Percentiles rank a stretch among this genome's conserved stretches.
Conservation (phyloP, 2,888 invertebrate species). For the Drosophila villosipedis region DNA sequence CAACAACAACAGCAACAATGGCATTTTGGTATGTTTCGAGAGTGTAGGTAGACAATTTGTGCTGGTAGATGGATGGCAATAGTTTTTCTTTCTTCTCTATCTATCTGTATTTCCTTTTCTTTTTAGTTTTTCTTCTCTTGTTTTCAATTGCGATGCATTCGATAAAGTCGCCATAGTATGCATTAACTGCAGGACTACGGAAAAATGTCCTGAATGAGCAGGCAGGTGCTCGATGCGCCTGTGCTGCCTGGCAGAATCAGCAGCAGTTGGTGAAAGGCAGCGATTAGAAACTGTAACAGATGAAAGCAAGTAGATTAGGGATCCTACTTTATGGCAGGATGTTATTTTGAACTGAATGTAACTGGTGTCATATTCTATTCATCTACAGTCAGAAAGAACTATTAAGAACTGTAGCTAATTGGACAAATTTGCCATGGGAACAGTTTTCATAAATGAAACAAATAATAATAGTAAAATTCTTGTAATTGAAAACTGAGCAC, state of each 20-base stretch:
- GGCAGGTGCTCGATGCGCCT: constrained; percentile 30
- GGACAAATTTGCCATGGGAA: constrained; percentile 1
- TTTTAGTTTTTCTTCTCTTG: background rate
- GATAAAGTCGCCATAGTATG: constrained; percentile 39
- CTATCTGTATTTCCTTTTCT: background rate
- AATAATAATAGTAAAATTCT: background rate
- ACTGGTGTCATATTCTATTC: background rate
- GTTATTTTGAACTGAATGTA: constrained; percentile 12
- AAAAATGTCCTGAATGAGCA: constrained; percentile 25
- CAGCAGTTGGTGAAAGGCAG: constrained; percentile 41
- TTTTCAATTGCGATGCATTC: constrained; percentile 46
- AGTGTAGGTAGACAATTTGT: constrained; percentile 65
- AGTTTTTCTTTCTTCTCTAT: constrained; percentile 10
- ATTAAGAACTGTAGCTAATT: constrained; percentile 1
- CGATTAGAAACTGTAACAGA: constrained; percentile 42
- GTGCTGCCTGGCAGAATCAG: background rate
- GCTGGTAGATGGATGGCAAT: constrained; percentile 37
- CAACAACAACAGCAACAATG: constrained; percentile 39
- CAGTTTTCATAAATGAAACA: background rate
- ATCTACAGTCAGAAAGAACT: background rate
- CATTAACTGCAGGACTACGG: constrained; percentile 11
- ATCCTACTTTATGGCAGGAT: constrained; percentile 36
- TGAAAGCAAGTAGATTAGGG: constrained; percentile 50
- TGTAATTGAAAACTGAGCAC: background rate
- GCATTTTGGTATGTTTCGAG: constrained; percentile 55